Evolutionary conservation across 2,888 invertebrate species (phyloP), one percentile per base, ranked within the genome.

Genomic region (Pocota personata): DNA sequence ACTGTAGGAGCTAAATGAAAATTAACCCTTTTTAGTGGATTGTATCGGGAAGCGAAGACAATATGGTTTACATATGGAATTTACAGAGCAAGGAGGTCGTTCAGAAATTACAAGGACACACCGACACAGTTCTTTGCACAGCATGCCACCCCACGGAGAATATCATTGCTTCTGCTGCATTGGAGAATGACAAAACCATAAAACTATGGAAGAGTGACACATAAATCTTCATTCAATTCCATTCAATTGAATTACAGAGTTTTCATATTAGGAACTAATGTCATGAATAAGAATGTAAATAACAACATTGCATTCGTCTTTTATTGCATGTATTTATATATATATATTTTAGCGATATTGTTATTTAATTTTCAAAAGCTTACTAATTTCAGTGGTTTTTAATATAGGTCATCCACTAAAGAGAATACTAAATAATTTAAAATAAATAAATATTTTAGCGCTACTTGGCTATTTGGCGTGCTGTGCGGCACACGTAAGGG

Each of bases 61-160:
- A 98, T 92, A 95, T 98, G 94, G 98, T 99, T 0, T 99, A 99
- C 92, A 98, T 99, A 90, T 99, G 99, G 99, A 99, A 99, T 94
- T 94, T 99, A 88, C 99, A 99, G 92, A 98, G 99, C 12, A 99
- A 99, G 93, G 99, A 99, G 94, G 97, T 99, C 80, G 99, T 99
- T 79, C 99, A 99, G 93, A 97, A 98, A 93, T 93, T 99, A 86
- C 96, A 97, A 89, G 99, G 99, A 0, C 99, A 99, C 92, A 98
- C 98, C 88, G 98, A 99, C 95, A 95, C 94, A 2, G 99, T 99
- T 8, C 94, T 99, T 24, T 99, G 99, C 91, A 99, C 99, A 21
- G 98, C 99, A 3, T 99, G 99, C 93, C 99, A 99, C 93, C 99
- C 99, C 78, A 98, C 98, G 57, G 98, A 99, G 93, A 99, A 99